Base-by-base conservation (phyloP, 2,888 invertebrate species). In the Pseudoips prasinana region DNA sequence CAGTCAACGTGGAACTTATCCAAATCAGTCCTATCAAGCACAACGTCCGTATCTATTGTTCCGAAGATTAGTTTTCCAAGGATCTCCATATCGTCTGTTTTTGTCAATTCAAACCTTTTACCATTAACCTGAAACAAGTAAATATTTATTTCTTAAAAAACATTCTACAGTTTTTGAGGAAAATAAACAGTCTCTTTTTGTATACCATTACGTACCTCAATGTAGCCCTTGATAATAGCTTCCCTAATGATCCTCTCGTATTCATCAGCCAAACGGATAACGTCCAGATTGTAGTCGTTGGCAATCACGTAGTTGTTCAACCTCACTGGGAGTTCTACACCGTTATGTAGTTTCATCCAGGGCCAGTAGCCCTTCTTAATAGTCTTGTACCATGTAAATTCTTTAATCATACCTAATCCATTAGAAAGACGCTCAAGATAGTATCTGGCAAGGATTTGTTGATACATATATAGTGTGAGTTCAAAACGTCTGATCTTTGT, bases 371-470 rank as follows among this genome's bases (percentile, higher is more conserved):
- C 91, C 31, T 70, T 72, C 38, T 61, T 75, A 35, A 90, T 72
- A 2, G 82, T 73, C 22, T 71, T 78, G 49, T 82, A 40, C 78
- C 79, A 90, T 14, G 87, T 78, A 11, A 91, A 71, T n/a, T 86
- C 75, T 22, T 64, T 65, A 24, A 90, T 76, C 5, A 61, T 64
- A 20, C 87, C 89, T 19, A 91, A 54, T 22, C 81, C 87, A 36
- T 90, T 89, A 2, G 90, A 85, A 1, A 90, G 58, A 46, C 91
- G 87, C 43, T 91, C 90, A 32, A 91, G 49, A 54, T 90, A 84
- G 64, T 90, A 90, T 41, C 92, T 90, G 27, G 93, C 93, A 35
- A 93, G 70, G 7, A 93, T 82, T 68, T 93, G 92, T 63, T 93
- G 93, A 72, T 92, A 91, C 58, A 89, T 87, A 71, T 90, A 91